Conservation (phyloP, 1,140 invertebrate species). For the Drosophila chauvacae region DNA sequence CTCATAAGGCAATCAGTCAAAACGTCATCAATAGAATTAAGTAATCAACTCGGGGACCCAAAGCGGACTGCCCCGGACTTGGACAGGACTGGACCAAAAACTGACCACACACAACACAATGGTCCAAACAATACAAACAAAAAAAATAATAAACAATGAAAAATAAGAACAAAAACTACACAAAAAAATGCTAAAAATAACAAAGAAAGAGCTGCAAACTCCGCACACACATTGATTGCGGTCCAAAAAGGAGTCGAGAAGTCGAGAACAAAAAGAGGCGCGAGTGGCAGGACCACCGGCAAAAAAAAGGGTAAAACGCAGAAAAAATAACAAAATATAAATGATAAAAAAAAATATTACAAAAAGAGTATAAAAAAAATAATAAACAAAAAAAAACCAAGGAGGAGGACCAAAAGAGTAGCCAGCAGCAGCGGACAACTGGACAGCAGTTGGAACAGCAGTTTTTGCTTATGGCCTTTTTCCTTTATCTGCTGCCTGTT, state of each 20-base stretch:
- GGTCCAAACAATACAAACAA: slow-evolving; percentile 1
- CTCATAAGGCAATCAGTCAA: slow-evolving; percentile 84
- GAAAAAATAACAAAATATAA: neutral
- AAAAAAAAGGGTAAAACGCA: slow-evolving; percentile 38
- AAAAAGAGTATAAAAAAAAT: neutral
- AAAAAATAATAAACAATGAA: neutral
- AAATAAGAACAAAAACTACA: neutral
- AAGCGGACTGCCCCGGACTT: slow-evolving; percentile 7
- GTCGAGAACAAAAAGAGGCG: slow-evolving; percentile 56
- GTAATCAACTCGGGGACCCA: slow-evolving; percentile 73
- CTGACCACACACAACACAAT: slow-evolving; percentile 83
- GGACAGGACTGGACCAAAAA: slow-evolving; percentile 35
- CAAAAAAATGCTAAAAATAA: slow-evolving; percentile 6
- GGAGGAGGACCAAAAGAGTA: slow-evolving; percentile 36
- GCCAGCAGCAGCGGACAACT: slow-evolving; percentile 28
- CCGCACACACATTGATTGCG: slow-evolving; percentile 64
- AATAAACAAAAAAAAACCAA: neutral
- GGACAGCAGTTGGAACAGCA: slow-evolving; percentile 66
- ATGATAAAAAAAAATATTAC: neutral
- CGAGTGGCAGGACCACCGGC: slow-evolving; percentile 68
- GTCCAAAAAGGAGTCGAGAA: slow-evolving; percentile 73
- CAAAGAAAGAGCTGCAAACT: slow-evolving; percentile 15
- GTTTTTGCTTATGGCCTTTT: slow-evolving; percentile 54
- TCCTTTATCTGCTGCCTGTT: slow-evolving; percentile 33
- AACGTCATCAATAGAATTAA: slow-evolving; percentile 84